Percentiles rank a stretch among this genome's conserved stretches.
Conservation (phyloP, 2,888 invertebrate species). For the Yponomeuta evonymella region DNA sequence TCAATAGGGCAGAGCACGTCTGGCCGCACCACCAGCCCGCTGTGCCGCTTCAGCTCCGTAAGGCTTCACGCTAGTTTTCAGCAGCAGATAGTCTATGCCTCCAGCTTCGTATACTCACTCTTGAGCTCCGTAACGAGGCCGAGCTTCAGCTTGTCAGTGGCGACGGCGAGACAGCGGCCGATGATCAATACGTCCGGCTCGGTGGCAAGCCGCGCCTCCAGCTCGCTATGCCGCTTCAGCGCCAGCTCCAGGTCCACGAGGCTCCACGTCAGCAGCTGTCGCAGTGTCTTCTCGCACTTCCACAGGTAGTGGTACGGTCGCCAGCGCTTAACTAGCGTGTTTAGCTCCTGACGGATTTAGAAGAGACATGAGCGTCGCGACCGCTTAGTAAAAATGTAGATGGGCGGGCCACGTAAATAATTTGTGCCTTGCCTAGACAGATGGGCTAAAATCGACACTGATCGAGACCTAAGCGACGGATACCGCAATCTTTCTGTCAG, state of each 20-base stretch:
- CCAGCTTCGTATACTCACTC: conserved; percentile 48
- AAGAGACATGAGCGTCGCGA: too few species aligned
- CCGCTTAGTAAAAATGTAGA: too few species aligned
- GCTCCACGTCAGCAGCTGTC: conserved; percentile 84
- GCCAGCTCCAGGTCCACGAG: conserved; percentile 85
- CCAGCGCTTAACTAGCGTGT: conserved; percentile 89
- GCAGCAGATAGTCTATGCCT: too few species aligned
- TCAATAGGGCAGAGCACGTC: neutral
- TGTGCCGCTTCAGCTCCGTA: neutral
- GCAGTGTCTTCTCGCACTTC: conserved; percentile 88
- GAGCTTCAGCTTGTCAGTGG: conserved; percentile 89
- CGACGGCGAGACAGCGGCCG: conserved; percentile 84
- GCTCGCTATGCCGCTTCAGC: conserved; percentile 84
- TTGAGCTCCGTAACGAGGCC: conserved; percentile 89
- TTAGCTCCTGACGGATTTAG: conserved; percentile 79
- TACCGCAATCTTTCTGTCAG: too few species aligned
- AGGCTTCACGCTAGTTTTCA: neutral
- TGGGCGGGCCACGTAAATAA: too few species aligned
- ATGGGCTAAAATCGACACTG: too few species aligned
- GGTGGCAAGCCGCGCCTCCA: conserved; percentile 82
- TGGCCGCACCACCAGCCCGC: neutral
- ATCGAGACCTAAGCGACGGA: too few species aligned
- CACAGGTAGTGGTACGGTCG: conserved; percentile 91
- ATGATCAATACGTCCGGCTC: conserved; percentile 85
- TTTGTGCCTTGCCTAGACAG: too few species aligned